These are phyloP conservation scores for Pharmacophagus antenor DNA, from an alignment of 2,888 invertebrate species.

Conservation along the genomic window DNA sequence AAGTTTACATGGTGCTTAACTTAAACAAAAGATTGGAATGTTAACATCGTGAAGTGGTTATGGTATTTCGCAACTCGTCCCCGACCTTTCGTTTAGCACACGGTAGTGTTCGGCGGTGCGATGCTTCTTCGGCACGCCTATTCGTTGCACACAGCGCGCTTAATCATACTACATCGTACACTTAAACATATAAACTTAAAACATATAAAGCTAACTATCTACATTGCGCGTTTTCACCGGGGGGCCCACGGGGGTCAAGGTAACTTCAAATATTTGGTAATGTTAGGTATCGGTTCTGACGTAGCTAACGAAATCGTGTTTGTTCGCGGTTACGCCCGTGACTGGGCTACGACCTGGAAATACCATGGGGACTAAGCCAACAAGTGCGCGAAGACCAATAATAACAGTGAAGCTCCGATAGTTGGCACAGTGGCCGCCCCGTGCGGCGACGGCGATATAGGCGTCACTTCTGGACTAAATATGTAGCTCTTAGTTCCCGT, in stretches of 20 bases:
- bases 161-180: conserved; percentile 37
- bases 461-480: conserved; percentile 66
- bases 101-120: conserved; percentile 39
- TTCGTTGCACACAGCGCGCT: conserved; percentile 50
- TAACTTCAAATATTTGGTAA: conserved; percentile 79
- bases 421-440: conserved; percentile 55
- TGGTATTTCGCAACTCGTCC: conserved; percentile 65
- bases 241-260: conserved; percentile 67
- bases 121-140: conserved; percentile 61
- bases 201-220: conserved; percentile 71
- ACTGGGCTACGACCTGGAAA: conserved; percentile 38
- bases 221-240: conserved; percentile 72
- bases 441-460: conserved; percentile 38
- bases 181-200: conserved; percentile 41
- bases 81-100: conserved; percentile 61
- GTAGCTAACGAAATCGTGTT: conserved; percentile 50
- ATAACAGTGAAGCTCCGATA: conserved; percentile 51
- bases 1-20: conserved; percentile 46
- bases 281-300: conserved; percentile 66
- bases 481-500: conserved; percentile 84
- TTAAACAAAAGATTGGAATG: conserved; percentile 59
- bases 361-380: conserved; percentile 57
- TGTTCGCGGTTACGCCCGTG: conserved; percentile 48
- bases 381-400: conserved; percentile 60
- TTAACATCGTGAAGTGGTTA: conserved; percentile 57